phyloP scores from a whole-genome alignment of 2,113 vertebrate genomes.

The Herpetotheres cachinnans region DNA sequence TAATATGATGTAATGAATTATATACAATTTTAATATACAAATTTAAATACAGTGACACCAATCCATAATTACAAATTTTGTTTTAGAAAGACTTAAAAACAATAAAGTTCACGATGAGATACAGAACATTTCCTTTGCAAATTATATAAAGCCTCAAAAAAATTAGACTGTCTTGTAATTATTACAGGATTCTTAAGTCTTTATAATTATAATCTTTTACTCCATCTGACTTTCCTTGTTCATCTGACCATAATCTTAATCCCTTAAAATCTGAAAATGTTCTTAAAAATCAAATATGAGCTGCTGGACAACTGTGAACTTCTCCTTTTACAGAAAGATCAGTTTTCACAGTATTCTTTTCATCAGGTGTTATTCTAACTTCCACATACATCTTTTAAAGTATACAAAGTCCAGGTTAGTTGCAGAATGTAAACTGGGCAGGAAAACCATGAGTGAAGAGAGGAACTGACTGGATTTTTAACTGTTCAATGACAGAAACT shows the following conservation, averaged over 20 bases:
- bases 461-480: neutral
- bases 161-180: neutral
- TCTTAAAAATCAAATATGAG: neutral
- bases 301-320: neutral
- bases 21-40: neutral
- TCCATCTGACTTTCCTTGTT: neutral
- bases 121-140: neutral
- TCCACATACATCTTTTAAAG: neutral
- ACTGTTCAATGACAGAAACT: neutral
- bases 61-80: neutral
- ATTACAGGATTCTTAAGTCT: neutral
- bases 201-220: neutral
- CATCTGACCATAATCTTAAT: neutral
- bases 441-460: neutral
- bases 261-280: neutral
- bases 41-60: neutral
- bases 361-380: neutral
- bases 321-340: neutral
- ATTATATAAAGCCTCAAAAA: neutral
- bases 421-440: neutral
- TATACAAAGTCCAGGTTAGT: neutral
- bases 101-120: rapidly evolving
- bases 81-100: neutral
- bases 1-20: neutral
- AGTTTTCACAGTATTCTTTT: neutral